These are phyloP conservation scores for Cheilinus undulatus DNA, from an alignment of 2,113 vertebrate species.

Conservation along the genomic window DNA sequence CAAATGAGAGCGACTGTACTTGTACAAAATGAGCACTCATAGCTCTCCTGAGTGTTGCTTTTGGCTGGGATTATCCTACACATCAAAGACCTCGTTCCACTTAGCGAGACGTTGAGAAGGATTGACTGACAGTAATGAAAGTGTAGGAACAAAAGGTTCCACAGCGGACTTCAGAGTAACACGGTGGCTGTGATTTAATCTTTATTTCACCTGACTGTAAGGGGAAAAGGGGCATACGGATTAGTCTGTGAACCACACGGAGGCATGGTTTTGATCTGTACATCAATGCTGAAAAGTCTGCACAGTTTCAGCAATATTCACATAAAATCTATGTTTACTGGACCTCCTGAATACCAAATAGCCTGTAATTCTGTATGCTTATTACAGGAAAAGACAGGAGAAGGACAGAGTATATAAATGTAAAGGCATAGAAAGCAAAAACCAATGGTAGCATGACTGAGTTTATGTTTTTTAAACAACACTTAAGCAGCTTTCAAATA, in stretches of 20 bases:
- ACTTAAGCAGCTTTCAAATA: no score
- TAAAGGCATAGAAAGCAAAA: no score
- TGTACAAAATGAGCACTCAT: conserved; percentile 13
- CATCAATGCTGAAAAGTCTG: not conserved
- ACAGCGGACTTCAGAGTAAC: not conserved
- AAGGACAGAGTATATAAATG: no score
- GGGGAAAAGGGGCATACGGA: not conserved
- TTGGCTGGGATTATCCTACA: conserved; percentile 38
- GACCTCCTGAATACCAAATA: no score
- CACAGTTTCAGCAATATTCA: no score
- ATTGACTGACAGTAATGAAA: conserved; percentile 32
- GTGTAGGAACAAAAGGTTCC: conserved; percentile 21
- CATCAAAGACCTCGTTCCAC: conserved; percentile 38
- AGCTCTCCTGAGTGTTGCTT: conserved; percentile 21
- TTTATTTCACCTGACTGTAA: conserved; percentile 15
- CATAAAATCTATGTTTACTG: no score
- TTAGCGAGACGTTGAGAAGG: conserved; percentile 12
- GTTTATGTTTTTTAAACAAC: no score
- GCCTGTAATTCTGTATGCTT: no score
- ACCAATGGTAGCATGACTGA: no score
- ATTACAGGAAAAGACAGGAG: no score
- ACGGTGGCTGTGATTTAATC: not conserved
- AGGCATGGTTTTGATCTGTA: not conserved
- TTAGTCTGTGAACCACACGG: not conserved
- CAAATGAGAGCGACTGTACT: conserved; percentile 25